These are phyloP conservation scores for Puntigrus tetrazona DNA, from an alignment of 2,113 vertebrate genomes.

Conservation along the genomic window DNA sequence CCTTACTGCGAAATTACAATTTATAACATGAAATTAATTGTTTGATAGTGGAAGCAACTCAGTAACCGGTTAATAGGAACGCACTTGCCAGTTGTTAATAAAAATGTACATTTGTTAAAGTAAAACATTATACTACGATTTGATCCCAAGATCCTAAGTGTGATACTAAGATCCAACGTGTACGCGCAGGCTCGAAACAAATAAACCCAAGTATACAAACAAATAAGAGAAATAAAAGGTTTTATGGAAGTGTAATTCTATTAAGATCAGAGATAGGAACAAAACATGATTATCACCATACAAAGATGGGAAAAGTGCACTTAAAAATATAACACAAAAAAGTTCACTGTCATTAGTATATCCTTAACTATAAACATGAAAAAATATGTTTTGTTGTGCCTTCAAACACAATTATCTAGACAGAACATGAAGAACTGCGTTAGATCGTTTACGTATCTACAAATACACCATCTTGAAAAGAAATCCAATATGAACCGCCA, in stretches of 20 bases:
- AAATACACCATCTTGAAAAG: background rate
- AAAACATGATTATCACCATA: constrained; percentile 25
- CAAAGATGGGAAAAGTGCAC: constrained; percentile 28
- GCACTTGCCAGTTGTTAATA: background rate
- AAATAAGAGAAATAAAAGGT: background rate
- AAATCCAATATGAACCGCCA: background rate
- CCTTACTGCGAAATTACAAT: background rate
- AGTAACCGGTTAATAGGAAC: background rate
- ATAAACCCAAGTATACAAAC: constrained; percentile 8
- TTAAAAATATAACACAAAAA: background rate
- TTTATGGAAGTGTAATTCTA: background rate
- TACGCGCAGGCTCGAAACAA: background rate
- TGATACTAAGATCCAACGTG: too few species aligned
- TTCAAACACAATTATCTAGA: background rate
- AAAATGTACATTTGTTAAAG: too few species aligned
- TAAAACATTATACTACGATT: background rate
- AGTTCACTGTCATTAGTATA: background rate
- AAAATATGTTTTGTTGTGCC: background rate
- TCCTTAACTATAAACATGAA: constrained; percentile 14
- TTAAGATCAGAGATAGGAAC: background rate
- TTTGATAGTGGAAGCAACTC: background rate
- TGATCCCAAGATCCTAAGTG: background rate
- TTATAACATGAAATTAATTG: background rate
- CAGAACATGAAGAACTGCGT: background rate
- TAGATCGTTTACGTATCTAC: background rate